Conservation (phyloP, 2,888 invertebrate genomes). For the Orthosia gothica region DNA sequence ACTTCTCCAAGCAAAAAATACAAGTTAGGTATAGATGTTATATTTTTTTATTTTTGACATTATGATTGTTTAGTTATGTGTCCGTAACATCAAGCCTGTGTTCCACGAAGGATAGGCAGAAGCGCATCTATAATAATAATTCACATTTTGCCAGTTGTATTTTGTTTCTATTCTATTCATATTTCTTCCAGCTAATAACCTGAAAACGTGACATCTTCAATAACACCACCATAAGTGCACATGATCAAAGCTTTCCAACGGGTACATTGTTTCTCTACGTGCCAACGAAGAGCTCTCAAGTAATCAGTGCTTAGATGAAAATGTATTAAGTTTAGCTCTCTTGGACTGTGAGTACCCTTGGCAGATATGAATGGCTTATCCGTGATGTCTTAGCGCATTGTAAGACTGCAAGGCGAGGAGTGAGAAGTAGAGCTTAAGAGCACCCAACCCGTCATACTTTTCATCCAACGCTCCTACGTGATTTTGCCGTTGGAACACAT, state of each 20-base stretch:
- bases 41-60: no score
- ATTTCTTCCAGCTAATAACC: neutral
- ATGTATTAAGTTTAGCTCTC: constrained; percentile 44
- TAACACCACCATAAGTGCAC: neutral
- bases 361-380: constrained; percentile 42
- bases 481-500: no score
- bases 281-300: constrained; percentile 53
- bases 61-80: no score
- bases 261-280: constrained; percentile 63
- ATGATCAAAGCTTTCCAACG: constrained; percentile 16
- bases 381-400: constrained; percentile 18
- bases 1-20: no score
- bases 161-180: no score
- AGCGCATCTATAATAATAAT: no score
- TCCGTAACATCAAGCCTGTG: no score
- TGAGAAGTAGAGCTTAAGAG: neutral
- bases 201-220: constrained; percentile 4
- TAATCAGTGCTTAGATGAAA: constrained; percentile 59
- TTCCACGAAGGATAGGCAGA: no score
- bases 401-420: neutral
- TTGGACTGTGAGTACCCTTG: constrained; percentile 6
- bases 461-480: no score
- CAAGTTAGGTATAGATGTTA: no score
- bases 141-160: neutral
- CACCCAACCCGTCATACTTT: no score